Base-by-base conservation (phyloP, 1,140 invertebrate genomes). In the Philopotamus ludificatus region DNA sequence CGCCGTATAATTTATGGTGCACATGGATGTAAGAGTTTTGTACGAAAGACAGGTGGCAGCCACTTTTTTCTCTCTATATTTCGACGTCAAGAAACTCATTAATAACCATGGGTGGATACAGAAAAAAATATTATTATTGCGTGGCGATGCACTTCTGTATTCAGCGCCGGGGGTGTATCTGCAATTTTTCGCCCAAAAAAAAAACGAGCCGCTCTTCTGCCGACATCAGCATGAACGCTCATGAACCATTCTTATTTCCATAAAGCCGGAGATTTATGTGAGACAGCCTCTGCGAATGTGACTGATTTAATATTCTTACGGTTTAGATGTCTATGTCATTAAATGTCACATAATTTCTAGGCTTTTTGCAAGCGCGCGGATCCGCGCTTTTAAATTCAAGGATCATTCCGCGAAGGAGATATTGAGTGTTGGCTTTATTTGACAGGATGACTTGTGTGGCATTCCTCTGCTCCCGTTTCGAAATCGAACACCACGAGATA, bases 321-420 rank as follows among this genome's bases (percentile, higher is more conserved):
- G 51, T 50, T 44, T 21, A 39, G 65, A 49, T 50, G 65, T 55
- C 59, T 50, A 63, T 42, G 65, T 58, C 59, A 62, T 67, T 67
- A 67, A 53, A 57, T 57, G 65, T 67, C 65, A 67, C 65, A 67
- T 67, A 67, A 62, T 54, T 67, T 61, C 63, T 66, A 66, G 50
- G 49, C 57, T 60, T 55, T 61, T 59, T 59, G 23, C 50, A 53
- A 21, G 3, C 50, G 4, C 45, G 50, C 16, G 15, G 50, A 9
- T 21, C 7, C 21, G 8, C 21, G 21, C 44, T 54, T 60, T 65
- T 59, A 65, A 65, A 65, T 65, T 65, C 63, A 59, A 59, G 15
- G 23, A 20, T 39, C 55, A 65, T 65, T 59, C n/a, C 63, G 44
- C 21, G 8, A 58, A 58, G 54, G 57, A 54, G 21, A 28, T 63